These are phyloP conservation scores for Theonella swinhoei DNA, from an alignment of 37 sponge, comb jelly and placozoan species.

Conservation along the genomic window DNA sequence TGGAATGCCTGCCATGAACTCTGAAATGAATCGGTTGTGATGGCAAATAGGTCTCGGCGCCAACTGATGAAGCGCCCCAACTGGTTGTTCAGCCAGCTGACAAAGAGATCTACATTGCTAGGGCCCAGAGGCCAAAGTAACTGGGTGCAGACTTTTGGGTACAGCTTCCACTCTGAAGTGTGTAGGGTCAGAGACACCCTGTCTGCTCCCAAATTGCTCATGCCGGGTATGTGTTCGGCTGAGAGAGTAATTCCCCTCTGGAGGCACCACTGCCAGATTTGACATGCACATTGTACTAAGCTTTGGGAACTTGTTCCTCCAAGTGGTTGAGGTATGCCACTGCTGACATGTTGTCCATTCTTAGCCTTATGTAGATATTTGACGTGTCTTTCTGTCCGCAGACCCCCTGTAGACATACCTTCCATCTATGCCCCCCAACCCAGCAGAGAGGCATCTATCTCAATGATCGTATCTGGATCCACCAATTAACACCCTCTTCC, in stretches of 20 bases:
- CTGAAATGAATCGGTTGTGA: background rate
- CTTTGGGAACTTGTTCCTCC: background rate
- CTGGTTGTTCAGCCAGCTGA: slow-evolving; percentile 16
- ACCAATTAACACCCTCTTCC: slow-evolving; percentile 15
- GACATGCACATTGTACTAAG: background rate
- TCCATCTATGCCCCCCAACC: too few species aligned
- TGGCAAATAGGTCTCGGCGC: slow-evolving; percentile 13
- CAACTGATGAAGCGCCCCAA: slow-evolving; percentile 1
- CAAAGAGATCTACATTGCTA: slow-evolving; percentile 19
- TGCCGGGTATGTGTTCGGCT: slow-evolving; percentile 26
- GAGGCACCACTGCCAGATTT: slow-evolving; percentile 20
- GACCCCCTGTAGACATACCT: too few species aligned
- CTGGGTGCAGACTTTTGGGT: background rate
- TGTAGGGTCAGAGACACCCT: background rate
- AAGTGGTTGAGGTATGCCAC: slow-evolving; percentile 12
- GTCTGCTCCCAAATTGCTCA: slow-evolving; percentile 19
- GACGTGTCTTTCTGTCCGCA: too few species aligned
- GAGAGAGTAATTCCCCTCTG: slow-evolving; percentile 3
- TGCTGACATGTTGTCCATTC: slow-evolving; percentile 37
- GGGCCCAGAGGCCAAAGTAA: background rate
- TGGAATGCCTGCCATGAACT: background rate
- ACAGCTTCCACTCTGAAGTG: slow-evolving; percentile 17
- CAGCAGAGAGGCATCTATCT: too few species aligned
- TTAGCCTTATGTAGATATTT: slow-evolving; percentile 12
- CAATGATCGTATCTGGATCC: too few species aligned